Conservation (phyloP, 2,113 vertebrate genomes). For the Ondatra zibethicus region DNA sequence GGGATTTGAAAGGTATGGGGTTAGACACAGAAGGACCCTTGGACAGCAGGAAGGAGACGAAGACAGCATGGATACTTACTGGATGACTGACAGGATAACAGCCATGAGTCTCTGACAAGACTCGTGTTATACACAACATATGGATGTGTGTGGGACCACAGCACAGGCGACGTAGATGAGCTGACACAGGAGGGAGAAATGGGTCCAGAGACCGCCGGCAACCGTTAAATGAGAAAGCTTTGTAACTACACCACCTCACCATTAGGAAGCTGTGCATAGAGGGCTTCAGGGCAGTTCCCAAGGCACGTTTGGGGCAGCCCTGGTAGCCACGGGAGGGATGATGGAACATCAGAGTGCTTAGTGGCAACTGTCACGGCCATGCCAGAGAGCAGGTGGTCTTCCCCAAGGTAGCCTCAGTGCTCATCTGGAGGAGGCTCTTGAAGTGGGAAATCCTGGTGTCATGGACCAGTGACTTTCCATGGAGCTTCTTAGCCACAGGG, state of each 20-base stretch:
- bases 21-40: neutral
- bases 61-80: neutral
- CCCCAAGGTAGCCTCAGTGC: no score
- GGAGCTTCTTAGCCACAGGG: no score
- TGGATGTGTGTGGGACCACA: rapidly evolving
- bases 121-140: rapidly evolving
- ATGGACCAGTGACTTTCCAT: rapidly evolving
- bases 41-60: neutral
- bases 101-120: neutral
- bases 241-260: neutral
- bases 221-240: neutral
- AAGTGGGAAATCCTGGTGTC: rapidly evolving
- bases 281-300: neutral
- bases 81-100: neutral
- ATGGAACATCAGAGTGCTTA: no score
- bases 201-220: neutral
- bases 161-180: neutral
- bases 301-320: neutral
- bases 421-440: rapidly evolving
- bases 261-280: neutral
- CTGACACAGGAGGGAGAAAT: neutral
- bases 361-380: neutral
- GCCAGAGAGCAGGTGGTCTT: no score
- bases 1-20: neutral
- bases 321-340: neutral